Base-by-base conservation (phyloP, 1,140 invertebrate species). In the Sipha flava region DNA sequence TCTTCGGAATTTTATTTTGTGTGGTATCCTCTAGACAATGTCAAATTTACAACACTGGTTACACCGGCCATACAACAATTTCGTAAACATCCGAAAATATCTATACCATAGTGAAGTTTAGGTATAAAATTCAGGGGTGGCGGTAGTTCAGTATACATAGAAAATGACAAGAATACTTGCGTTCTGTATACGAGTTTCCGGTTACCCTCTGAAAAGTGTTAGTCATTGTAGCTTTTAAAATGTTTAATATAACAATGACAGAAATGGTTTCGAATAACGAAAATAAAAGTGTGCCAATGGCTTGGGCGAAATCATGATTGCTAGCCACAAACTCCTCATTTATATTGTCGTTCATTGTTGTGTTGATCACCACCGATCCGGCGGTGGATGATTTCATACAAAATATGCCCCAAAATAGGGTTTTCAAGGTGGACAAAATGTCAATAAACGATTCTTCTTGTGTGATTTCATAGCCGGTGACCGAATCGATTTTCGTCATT, bases 171-270 rank as follows among this genome's bases (percentile, higher is more conserved):
- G 6, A 57, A 75, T 14, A 88, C 87, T 81, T 87, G 85, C 16
- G 89, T 90, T 82, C 87, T 0, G 88, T 86, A 75, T 87, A 86
- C 5, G 89, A 86, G 80, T 89, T 90, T 59, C 89, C 88, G 1
- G 86, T 87, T 3, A 93, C 90, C 82, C 87, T 85, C 83, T 92
- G 90, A 83, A 91, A 92, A 1, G 90, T 92, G 81, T 91, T 91
- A n/a, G 90, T 89, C 90, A 93, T 92, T 83, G 91, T 92, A 7
- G 92, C 92, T 81, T 93, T 92, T 34, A 93, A 86, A 90, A 93
- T 92, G 85, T 93, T 93, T 26, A 93, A 84, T 14, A 93, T 88
- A 29, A 93, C 88, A 57, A 93, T 88, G 49, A 92, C 90, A 10
- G 88, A 89, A 62, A 92, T 88, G 49, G 90, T 88, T 84, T 90